Base-by-base conservation (phyloP, 2,113 vertebrate genomes). In the Tachysurus fulvidraco region DNA sequence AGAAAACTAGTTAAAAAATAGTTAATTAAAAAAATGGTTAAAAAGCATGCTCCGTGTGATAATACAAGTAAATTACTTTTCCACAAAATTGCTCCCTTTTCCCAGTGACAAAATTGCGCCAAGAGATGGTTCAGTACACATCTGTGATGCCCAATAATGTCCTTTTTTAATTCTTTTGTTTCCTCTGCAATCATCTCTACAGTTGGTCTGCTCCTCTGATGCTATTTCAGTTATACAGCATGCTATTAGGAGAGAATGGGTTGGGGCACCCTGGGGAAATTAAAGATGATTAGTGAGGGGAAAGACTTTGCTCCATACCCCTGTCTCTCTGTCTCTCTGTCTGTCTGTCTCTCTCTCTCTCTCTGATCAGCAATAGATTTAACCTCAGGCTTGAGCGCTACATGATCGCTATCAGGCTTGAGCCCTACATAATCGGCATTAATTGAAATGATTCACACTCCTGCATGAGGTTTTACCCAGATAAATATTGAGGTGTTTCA, bases 211-310 rank as follows among this genome's bases (percentile, higher is more conserved):
- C 44, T 67, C 73, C 83, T 60, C 25, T 4, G 74, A 16, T 65
- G 64, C 69, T 89, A 80, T 84, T 59, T 73, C 62, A 85, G 83
- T 85, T 77, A 67, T 69, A 80, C 64, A 84, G 54, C 65, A 62
- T 54, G 86, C 67, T 88, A 60, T 86, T 86, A 84, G 85, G 59
- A 36, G 25, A 85, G 71, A 79, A 79, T 71, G 83, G 64, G 73
- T 41, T 54, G 41, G 59, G 64, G 83, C 81, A 69, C 87, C 79
- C 69, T 36, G 79, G 83, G 88, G 88, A 89, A 91, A 88, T 88
- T 88, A 91, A 80, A 86, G 79, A 59, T 86, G 80, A 87, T 87
- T 89, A 88, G 65, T 78, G 73, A 69, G 69, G 50, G 59, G 81
- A 64, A 64, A 76, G 73, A 54, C 41, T 11, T 84, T 50, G 21